Percentiles rank a stretch among this genome's conserved stretches.
Evolutionary conservation across 2,888 invertebrate species (phyloP).

Genomic region (Cerastoderma edule): DNA sequence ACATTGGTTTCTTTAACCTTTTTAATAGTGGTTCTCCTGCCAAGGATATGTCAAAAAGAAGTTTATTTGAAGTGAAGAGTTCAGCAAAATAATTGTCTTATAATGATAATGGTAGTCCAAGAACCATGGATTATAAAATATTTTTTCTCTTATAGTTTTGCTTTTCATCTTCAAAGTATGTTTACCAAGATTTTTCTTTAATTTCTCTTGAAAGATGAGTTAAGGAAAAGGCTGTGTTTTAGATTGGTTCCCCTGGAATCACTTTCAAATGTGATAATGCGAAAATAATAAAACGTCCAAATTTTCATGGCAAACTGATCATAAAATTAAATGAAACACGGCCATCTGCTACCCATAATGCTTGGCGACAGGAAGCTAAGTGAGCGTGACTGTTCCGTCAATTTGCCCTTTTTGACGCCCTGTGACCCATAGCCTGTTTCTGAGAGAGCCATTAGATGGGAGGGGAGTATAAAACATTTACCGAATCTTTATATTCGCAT

Average conservation of each 20-base stretch:
- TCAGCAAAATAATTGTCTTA: no score
- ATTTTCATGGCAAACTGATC: slow-evolving; percentile 23
- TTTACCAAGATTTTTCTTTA: no score
- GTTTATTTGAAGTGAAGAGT: no score
- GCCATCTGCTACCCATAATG: slow-evolving; percentile 47
- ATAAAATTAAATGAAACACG: slow-evolving; percentile 26
- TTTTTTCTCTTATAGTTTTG: neutral
- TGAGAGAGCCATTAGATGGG: slow-evolving; percentile 27
- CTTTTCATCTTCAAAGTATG: no score
- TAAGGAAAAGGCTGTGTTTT: neutral
- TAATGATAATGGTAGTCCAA: no score
- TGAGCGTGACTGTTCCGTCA: slow-evolving; percentile 62
- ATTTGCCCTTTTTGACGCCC: slow-evolving; percentile 52
- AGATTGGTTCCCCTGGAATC: neutral
- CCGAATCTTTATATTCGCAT: slow-evolving; percentile 57
- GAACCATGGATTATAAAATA: neutral
- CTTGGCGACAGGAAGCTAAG: slow-evolving; percentile 57
- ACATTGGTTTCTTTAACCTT: no score
- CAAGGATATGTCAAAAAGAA: no score
- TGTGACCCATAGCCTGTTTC: slow-evolving; percentile 53
- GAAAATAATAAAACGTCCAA: slow-evolving; percentile 22
- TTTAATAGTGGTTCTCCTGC: no score
- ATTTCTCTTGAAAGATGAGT: no score
- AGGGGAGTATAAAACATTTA: slow-evolving; percentile 62
- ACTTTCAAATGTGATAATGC: slow-evolving; percentile 24